Percentiles rank a stretch among this genome's conserved stretches.
Evolutionary conservation across 2,888 invertebrate species (phyloP).

Genomic region (Aphodius granarius): DNA sequence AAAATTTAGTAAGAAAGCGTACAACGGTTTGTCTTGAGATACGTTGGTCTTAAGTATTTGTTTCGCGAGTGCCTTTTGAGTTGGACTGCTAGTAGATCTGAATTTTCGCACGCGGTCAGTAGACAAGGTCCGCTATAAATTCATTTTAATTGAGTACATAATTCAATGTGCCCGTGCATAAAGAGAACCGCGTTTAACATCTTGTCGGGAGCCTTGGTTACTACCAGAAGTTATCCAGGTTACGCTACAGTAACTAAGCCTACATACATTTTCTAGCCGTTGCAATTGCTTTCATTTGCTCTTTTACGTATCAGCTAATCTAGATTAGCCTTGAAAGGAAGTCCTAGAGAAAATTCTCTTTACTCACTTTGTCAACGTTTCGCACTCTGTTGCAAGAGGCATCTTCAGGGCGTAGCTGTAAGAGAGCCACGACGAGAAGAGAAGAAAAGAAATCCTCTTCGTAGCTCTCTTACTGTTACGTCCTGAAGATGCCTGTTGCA

Average conservation of each 20-base stretch:
- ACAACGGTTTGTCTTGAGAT: background rate
- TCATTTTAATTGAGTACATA: conserved; percentile 30
- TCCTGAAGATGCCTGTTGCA: too few species aligned
- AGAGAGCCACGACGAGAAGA: too few species aligned
- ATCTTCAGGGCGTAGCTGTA: too few species aligned
- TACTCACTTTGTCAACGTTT: too few species aligned
- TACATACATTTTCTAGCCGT: background rate
- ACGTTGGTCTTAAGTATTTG: background rate
- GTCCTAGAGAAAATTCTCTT: background rate
- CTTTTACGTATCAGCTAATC: background rate
- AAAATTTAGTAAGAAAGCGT: background rate
- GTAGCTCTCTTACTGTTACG: too few species aligned
- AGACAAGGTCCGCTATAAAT: conserved; percentile 26
- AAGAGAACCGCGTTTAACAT: background rate
- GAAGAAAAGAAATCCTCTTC: too few species aligned
- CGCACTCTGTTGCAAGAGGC: background rate
- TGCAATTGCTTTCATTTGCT: background rate
- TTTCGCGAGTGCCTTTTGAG: background rate
- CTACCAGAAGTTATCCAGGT: background rate
- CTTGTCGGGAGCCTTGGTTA: background rate
- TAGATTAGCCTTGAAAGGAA: background rate
- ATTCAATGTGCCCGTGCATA: conserved; percentile 20
- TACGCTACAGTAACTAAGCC: background rate
- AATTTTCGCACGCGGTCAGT: conserved; percentile 11
- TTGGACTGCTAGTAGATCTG: background rate